Evolutionary conservation across 2,113 vertebrate species (phyloP), one percentile per base, ranked within the genome.

Genomic region (Hucho hucho): DNA sequence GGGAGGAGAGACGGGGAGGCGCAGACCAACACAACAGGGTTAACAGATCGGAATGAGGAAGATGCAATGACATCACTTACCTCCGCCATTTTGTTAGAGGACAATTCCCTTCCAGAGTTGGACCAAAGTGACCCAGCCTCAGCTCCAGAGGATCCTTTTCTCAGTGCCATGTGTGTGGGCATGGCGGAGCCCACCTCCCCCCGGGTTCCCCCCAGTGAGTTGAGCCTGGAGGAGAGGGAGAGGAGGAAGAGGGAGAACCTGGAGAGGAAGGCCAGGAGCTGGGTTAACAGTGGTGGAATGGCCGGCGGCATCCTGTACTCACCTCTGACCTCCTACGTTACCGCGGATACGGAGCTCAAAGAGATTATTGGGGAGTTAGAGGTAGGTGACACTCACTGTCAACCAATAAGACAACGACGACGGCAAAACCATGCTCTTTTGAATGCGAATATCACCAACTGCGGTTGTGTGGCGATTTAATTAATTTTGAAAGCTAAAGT

Each of bases 241-340:
- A 92, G 79, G 89, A 95, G 95, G 83, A 97, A 95, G 90, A 89
- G 58, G 43, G 85, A 92, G 67, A 95, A 94, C 86, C 83, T 96
- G 69, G 93, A 94, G 83, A 92, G 85, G 87, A 96, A 95, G 84
- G 86, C 87, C 1, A 82, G 59, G 47, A 80, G 58, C 66, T 65
- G 84, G 32, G 65, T 83, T 7, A 83, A 79, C 16, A 83, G 83
- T 1, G 85, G 92, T 72, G 84, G 84, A 2, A 91, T 79, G 14
- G 83, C 82, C 1, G 84, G 92, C 72, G 84, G 84, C 3, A 90
- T 79, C 82, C 75, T 96, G 73, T 98, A 95, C 86, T 95, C 92
- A 46, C 95, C 97, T 4, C 74, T 99, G 77, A 99, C 97, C 0
- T 98, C 94, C 16, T 93, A 93, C 68, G 92, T 99, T 76, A 98